A percentile compares a stretch with the other conserved stretches of the same genome.
Evolutionary conservation across 2,113 vertebrate species (phyloP).

Genomic region (Etia nguti): DNA sequence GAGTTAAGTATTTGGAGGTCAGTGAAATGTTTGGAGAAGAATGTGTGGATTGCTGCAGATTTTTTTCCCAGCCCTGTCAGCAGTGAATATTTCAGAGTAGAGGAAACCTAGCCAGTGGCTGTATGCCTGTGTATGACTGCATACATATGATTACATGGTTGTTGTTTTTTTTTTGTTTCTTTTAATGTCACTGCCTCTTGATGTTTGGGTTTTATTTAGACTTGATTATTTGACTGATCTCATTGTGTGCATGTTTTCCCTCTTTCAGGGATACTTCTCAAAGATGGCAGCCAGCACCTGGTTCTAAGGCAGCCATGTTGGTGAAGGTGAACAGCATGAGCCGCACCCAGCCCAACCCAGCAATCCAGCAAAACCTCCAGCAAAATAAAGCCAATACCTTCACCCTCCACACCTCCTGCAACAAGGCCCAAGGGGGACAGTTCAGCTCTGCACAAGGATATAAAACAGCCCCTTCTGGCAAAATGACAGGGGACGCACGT

Average conservation of each 20-base stretch:
- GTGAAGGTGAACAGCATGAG: slow-evolving; percentile 84
- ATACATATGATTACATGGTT: neutral
- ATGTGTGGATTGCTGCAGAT: slow-evolving; percentile 30
- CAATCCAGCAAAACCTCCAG: slow-evolving; percentile 62
- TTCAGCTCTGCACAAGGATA: slow-evolving; percentile 56
- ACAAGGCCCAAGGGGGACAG: slow-evolving; percentile 58
- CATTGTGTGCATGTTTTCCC: neutral
- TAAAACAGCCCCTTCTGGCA: slow-evolving; percentile 66
- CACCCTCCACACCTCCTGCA: slow-evolving; percentile 60
- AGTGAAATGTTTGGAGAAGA: slow-evolving; percentile 34
- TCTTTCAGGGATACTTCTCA: slow-evolving; percentile 68
- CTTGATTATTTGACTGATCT: neutral
- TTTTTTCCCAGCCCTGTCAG: slow-evolving; percentile 26
- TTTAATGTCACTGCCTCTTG: neutral
- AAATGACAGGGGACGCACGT: slow-evolving; percentile 56
- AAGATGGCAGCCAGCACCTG: slow-evolving; percentile 82
- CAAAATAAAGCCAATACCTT: slow-evolving; percentile 53
- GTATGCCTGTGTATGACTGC: neutral
- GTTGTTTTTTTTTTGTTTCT: neutral
- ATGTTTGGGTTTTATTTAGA: neutral
- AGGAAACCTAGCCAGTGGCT: neutral
- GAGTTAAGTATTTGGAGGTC: slow-evolving; percentile 25
- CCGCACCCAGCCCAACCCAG: slow-evolving; percentile 59
- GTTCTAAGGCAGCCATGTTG: slow-evolving; percentile 84
- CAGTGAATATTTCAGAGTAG: neutral